Conservation (phyloP, 2,113 vertebrate genomes). For the Phylloscopus trochiloides region DNA sequence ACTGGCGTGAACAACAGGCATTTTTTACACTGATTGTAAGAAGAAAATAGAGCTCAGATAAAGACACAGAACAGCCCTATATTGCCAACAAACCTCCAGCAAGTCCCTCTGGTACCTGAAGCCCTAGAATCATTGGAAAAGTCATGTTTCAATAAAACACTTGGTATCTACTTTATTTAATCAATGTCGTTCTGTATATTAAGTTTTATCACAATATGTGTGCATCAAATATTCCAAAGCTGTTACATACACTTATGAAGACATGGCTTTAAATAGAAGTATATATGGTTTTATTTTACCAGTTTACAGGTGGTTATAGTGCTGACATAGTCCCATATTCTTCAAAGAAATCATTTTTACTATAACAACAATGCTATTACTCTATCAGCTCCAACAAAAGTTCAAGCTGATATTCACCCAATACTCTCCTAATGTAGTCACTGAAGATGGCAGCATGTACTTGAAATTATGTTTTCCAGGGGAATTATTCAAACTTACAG, state of each 20-base stretch:
- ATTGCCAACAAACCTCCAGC: background rate
- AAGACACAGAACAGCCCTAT: background rate
- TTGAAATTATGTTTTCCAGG: background rate
- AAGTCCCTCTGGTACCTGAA: background rate
- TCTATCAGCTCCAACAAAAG: background rate
- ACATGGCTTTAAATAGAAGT: background rate
- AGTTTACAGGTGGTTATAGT: background rate
- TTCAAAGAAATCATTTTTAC: background rate
- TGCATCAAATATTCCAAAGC: background rate
- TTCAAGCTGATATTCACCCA: background rate
- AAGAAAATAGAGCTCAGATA: background rate
- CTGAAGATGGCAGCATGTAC: background rate
- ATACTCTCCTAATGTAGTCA: background rate
- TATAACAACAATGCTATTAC: background rate
- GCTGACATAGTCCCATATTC: background rate
- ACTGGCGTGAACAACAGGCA: background rate
- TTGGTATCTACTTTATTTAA: background rate
- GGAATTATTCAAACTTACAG: background rate
- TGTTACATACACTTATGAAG: background rate
- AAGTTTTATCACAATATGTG: rapidly evolving
- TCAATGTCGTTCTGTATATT: background rate
- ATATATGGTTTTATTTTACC: background rate
- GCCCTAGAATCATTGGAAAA: background rate
- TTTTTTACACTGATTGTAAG: background rate
- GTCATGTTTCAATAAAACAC: background rate